Evolutionary conservation across 2,797 vertebrate genomes (phyloP).

Genomic region (Acomys russatus): DNA sequence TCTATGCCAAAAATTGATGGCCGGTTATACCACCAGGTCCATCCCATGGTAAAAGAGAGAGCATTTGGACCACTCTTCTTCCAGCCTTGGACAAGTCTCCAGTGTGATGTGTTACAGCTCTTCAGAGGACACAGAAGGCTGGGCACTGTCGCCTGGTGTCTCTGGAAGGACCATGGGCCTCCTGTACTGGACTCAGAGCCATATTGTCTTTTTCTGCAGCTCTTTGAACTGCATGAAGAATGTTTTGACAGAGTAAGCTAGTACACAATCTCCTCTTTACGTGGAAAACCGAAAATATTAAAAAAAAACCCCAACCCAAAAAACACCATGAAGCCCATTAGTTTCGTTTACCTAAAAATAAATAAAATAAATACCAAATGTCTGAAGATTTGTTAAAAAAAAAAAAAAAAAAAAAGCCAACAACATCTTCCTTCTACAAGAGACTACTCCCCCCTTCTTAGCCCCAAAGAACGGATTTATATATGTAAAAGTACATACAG

Average conservation of each 20-base stretch:
- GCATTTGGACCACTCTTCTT: conserved; percentile 49
- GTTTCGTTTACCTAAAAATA: neutral
- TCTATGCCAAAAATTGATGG: neutral
- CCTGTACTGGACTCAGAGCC: conserved; percentile 52
- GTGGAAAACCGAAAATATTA: conserved; percentile 41
- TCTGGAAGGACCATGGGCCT: neutral
- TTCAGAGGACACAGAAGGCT: conserved; percentile 4
- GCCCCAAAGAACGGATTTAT: conserved; percentile 67
- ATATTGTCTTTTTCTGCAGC: conserved; percentile 77
- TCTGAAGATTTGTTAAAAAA: conserved; percentile 61
- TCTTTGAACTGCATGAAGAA: conserved; percentile 57
- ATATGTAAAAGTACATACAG: conserved; percentile 78
- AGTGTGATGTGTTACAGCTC: neutral
- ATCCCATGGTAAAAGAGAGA: conserved; percentile 47
- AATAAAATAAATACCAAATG: neutral
- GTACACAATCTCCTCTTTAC: conserved; percentile 61
- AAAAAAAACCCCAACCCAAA: conserved; percentile 15
- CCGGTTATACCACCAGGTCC: conserved; percentile 33
- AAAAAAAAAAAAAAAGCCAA: conserved; percentile 62
- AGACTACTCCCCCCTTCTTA: conserved; percentile 64
- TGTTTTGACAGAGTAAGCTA: conserved; percentile 49
- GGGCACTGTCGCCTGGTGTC: conserved; percentile 18
- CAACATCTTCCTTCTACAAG: conserved; percentile 71
- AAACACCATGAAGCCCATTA: neutral
- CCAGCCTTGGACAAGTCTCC: conserved; percentile 62